Percentiles rank a stretch among this genome's conserved stretches.
Conservation (phyloP, 2,113 vertebrate species). For the Pelvicachromis taeniatus region DNA sequence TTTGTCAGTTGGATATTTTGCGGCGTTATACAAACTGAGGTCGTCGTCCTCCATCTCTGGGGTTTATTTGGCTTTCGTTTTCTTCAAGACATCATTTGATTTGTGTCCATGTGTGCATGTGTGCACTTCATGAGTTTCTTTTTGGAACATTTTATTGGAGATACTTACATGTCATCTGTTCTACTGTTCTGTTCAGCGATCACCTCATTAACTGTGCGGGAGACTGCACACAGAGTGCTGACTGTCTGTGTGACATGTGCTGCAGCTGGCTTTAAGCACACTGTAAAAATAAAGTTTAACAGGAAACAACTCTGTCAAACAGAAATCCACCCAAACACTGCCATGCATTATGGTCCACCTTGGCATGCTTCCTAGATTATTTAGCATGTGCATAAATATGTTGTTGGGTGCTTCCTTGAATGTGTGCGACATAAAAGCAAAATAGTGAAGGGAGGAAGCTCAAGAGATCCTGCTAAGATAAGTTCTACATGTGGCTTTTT, state of each 20-base stretch:
- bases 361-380: conserved; percentile 4
- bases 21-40: background rate
- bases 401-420: background rate
- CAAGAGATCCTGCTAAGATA: background rate
- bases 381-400: background rate
- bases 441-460: background rate
- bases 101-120: background rate
- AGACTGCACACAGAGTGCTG: background rate
- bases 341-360: conserved; percentile 16
- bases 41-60: background rate
- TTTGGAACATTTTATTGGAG: background rate
- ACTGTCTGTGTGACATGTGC: conserved; percentile 22
- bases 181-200: background rate
- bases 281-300: conserved; percentile 53
- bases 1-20: background rate
- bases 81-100: background rate
- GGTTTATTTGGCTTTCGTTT: background rate
- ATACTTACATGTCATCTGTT: conserved; percentile 9
- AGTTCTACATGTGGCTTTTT: background rate
- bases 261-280: conserved; percentile 49
- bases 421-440: background rate
- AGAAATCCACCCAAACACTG: conserved; percentile 54
- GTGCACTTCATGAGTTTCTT: background rate
- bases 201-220: background rate
- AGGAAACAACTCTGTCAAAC: conserved; percentile 44